Evolutionary conservation across 2,113 vertebrate species (phyloP).

Genomic region (Passer montanus): DNA sequence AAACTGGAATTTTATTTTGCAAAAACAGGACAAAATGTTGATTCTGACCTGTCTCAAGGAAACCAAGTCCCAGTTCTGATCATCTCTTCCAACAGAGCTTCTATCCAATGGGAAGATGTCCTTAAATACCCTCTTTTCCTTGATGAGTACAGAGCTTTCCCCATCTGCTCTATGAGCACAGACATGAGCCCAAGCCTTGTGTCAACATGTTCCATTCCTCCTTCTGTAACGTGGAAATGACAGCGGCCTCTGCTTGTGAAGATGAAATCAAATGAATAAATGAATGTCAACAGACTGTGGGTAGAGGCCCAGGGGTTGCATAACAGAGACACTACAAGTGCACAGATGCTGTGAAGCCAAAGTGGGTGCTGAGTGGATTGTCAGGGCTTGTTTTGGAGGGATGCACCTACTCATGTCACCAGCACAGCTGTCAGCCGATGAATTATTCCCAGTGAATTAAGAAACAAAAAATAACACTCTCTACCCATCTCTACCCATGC

Average conservation of each 20-base stretch:
- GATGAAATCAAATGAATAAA: conserved; percentile 64
- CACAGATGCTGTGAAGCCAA: conserved; percentile 25
- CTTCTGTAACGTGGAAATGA: conserved; percentile 29
- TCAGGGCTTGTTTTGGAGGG: conserved; percentile 30
- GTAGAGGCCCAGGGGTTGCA: conserved; percentile 32
- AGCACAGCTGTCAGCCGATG: neutral
- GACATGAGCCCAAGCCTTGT: conserved; percentile 30
- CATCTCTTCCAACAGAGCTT: neutral
- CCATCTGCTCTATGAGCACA: conserved; percentile 6
- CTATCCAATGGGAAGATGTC: neutral
- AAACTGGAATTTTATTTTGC: neutral
- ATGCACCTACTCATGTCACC: conserved; percentile 17
- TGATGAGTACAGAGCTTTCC: neutral
- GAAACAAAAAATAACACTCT: neutral
- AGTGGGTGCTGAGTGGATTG: conserved; percentile 27
- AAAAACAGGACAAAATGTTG: neutral
- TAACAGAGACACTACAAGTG: conserved; percentile 14
- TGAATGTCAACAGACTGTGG: conserved; percentile 51
- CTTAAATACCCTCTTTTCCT: conserved; percentile 19
- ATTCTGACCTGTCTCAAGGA: neutral
- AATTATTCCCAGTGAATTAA: conserved; percentile 44
- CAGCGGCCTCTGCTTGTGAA: neutral
- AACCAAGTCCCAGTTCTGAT: neutral
- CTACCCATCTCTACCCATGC: neutral
- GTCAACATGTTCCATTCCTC: conserved; percentile 29